Evolutionary conservation across 2,113 vertebrate genomes (phyloP).

Genomic region (Oryzias melastigma): DNA sequence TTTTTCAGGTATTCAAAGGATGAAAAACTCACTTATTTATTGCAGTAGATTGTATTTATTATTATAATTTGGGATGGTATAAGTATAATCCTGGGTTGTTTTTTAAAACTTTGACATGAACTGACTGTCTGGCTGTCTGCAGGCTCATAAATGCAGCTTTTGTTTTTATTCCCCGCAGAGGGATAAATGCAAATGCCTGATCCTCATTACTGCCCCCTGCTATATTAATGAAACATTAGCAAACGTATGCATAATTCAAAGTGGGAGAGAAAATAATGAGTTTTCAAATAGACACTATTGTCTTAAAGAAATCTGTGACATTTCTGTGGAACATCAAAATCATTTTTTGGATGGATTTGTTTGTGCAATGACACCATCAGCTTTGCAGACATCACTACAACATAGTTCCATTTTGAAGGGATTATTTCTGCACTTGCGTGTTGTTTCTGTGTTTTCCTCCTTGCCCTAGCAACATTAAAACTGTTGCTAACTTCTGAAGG

Average conservation of each 20-base stretch:
- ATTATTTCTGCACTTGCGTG: too few species aligned
- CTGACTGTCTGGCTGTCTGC: too few species aligned
- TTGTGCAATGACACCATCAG: too few species aligned
- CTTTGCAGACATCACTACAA: not conserved
- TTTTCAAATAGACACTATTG: slow-evolving; percentile 16
- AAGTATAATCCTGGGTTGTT: too few species aligned
- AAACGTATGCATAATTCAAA: slow-evolving; percentile 11
- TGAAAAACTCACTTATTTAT: too few species aligned
- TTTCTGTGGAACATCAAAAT: not conserved
- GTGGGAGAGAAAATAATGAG: not conserved
- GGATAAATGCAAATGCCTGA: slow-evolving; percentile 7
- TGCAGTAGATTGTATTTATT: too few species aligned
- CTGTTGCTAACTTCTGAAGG: not conserved
- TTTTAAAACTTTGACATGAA: too few species aligned
- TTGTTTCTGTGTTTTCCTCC: not conserved
- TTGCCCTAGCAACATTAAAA: not conserved
- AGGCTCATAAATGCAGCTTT: too few species aligned
- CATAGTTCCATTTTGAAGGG: not conserved
- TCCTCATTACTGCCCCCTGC: slow-evolving; percentile 4
- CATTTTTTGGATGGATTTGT: slow-evolving; percentile 4
- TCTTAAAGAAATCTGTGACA: too few species aligned
- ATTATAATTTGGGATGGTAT: too few species aligned
- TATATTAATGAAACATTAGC: slow-evolving; percentile 6
- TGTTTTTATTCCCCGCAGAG: not conserved
- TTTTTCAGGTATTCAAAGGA: too few species aligned